Evolutionary conservation across 2,113 vertebrate species (phyloP).

Genomic region (Calidris pygmaea): DNA sequence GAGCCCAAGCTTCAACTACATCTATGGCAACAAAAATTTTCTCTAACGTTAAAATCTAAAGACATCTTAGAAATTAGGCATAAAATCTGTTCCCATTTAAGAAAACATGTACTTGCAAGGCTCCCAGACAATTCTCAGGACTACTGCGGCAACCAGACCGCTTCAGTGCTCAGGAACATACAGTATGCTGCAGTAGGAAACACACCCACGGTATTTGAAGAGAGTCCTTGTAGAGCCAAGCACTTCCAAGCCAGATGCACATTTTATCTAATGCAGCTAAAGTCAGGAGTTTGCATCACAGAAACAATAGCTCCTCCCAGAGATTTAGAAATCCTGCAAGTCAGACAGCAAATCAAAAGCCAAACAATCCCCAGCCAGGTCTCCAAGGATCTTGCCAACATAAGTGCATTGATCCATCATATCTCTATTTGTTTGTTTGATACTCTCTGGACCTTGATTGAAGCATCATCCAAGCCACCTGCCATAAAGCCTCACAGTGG

Average conservation of each 20-base stretch:
- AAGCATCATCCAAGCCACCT: not conserved
- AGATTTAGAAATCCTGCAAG: constrained; percentile 24
- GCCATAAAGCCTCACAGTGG: not conserved
- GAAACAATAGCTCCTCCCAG: constrained; percentile 21
- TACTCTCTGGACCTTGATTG: not conserved
- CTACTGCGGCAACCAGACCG: not conserved
- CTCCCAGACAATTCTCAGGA: not conserved
- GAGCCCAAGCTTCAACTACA: not conserved
- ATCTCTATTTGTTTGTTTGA: not conserved
- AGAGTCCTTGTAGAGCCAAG: not conserved
- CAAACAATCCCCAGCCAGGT: not conserved
- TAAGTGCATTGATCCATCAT: not conserved
- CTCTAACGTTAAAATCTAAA: not conserved
- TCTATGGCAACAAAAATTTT: not conserved
- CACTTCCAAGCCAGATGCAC: not conserved
- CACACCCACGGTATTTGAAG: not conserved
- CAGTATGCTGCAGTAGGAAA: constrained; percentile 20
- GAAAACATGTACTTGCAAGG: not conserved
- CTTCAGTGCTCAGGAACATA: not conserved
- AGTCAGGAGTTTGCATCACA: constrained; percentile 15
- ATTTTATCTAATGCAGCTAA: not conserved
- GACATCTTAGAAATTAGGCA: not conserved
- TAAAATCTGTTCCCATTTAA: constrained; percentile 7
- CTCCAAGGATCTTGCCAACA: not conserved
- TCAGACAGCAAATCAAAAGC: constrained; percentile 7